A percentile compares a stretch with the other conserved stretches of the same genome.
phyloP scores from a whole-genome alignment of 2,113 vertebrate species.

The Grantiella picta region DNA sequence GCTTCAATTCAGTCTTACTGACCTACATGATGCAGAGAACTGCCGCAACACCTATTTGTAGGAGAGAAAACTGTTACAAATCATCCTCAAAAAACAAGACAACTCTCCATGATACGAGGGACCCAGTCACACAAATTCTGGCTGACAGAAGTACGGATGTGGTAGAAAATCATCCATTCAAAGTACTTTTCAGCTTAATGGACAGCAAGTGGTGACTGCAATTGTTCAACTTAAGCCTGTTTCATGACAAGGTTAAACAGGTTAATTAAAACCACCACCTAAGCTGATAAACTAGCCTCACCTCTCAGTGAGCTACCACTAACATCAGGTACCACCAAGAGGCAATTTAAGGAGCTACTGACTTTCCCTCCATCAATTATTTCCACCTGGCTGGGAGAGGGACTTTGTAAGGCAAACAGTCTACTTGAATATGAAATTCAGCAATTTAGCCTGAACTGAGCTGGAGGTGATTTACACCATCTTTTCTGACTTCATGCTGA shows the following conservation, averaged over 20 bases:
- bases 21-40: background rate
- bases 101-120: background rate
- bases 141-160: background rate
- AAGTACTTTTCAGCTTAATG: background rate
- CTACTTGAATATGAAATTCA: background rate
- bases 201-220: background rate
- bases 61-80: background rate
- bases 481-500: background rate
- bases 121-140: background rate
- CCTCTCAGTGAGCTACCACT: background rate
- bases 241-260: background rate
- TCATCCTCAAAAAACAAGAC: background rate
- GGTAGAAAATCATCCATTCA: background rate
- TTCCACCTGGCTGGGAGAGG: background rate
- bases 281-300: background rate
- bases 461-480: background rate
- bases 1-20: background rate
- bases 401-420: background rate
- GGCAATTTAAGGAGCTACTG: background rate
- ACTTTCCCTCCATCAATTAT: background rate
- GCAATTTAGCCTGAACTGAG: background rate
- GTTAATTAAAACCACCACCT: background rate
- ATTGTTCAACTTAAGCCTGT: background rate
- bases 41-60: background rate
- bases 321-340: background rate